phyloP scores from a whole-genome alignment of 2,888 invertebrate genomes.

The Cordilura impudica region DNA sequence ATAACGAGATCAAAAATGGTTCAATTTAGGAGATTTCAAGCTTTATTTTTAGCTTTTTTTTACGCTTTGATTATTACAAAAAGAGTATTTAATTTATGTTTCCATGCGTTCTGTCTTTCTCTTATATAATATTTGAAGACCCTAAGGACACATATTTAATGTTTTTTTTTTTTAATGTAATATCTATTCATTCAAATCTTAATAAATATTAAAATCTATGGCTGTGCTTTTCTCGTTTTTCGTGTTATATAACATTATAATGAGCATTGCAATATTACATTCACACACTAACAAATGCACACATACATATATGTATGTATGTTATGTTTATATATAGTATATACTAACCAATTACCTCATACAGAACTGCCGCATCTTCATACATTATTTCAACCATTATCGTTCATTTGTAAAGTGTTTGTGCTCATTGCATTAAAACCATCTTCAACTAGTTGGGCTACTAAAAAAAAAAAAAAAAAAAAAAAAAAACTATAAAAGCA shows the following conservation, averaged over 20 bases:
- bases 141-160: too few relatives aligned
- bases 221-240: neutral
- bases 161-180: neutral
- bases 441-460: conserved; percentile 17
- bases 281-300: neutral
- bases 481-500: conserved; percentile 44
- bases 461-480: too few relatives aligned
- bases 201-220: neutral
- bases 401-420: neutral
- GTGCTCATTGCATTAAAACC: conserved; percentile 16
- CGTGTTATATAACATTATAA: neutral
- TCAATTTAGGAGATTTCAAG: too few relatives aligned
- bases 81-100: too few relatives aligned
- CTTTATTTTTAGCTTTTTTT: too few relatives aligned
- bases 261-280: neutral
- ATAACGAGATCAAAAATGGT: too few relatives aligned
- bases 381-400: neutral
- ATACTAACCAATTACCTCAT: neutral
- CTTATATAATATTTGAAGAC: too few relatives aligned
- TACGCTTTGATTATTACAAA: too few relatives aligned
- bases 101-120: neutral
- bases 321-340: too few relatives aligned
- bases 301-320: neutral
- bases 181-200: neutral
- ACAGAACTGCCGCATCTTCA: neutral